Evolutionary conservation across 2,113 vertebrate genomes (phyloP), one percentile per base, ranked within the genome.

Genomic region (Vulpes vulpes): DNA sequence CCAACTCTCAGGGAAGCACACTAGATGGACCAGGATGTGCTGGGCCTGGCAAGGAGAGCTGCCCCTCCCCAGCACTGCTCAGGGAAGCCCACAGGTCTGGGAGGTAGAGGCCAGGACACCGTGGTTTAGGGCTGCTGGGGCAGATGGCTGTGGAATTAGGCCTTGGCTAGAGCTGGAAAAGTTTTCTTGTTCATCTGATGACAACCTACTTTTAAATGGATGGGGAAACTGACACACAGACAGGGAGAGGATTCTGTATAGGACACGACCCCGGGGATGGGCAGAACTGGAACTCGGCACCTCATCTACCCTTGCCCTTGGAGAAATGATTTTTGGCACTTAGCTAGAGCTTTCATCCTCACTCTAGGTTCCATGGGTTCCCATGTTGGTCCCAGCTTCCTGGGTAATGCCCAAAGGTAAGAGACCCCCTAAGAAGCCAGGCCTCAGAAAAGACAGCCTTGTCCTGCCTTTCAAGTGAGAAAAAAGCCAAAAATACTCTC

Each of bases 31-130:
- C 12, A 35, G 27, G 23, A 67, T 8, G 22, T 57, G 32, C 14
- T 20, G 4, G 15, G 17, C 64, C 57, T 49, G 11, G 69, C 14
- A 43, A 43, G 49, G 25, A 89, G 1, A 23, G 17, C 11, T 49
- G 8, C 27, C 23, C n/a, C 11, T 8, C 67, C 32, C 19, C 1
- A 8, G 1, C 3, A 1, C 76, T 76, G 22, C 23, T 38, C 4
- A 0, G 16, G 35, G 17, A 22, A 8, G 11, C 5, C 57, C 1
- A 0, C 7, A n/a, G 60, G 19, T 22, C 22, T 51, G n/a, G 57
- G 35, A 0, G 0, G 14, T 19, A 32, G 30, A 15, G 17, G 20
- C 0, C 0, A 96, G 80, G 69, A 86, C 30, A 32, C 20, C 49
- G 2, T 16, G 32, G 27, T 32, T 35, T 53, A 64, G 10, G 53